Conservation (phyloP, 2,113 vertebrate genomes). For the Neotoma lepida region DNA sequence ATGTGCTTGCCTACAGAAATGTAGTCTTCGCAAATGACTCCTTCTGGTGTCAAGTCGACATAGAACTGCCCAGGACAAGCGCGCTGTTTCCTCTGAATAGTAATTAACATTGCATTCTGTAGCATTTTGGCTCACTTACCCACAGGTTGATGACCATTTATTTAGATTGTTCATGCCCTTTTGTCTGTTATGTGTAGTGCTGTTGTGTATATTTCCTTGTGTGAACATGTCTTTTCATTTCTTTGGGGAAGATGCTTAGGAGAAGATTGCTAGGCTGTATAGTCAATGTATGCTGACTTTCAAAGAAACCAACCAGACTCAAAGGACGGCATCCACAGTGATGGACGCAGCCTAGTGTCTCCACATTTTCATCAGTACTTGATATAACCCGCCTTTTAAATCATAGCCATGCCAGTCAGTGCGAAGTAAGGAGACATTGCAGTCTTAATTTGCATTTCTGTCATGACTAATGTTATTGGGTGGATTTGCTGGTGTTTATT, state of each 20-base stretch:
- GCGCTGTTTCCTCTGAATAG: neutral
- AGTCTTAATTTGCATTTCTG: constrained; percentile 35
- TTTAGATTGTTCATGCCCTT: neutral
- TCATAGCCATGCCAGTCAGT: constrained; percentile 25
- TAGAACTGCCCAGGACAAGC: neutral
- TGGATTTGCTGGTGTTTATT: constrained; percentile 27
- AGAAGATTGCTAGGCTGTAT: neutral
- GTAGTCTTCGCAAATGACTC: neutral
- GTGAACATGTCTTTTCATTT: constrained; percentile 23
- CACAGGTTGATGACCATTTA: neutral
- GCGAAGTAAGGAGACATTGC: neutral
- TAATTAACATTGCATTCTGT: neutral
- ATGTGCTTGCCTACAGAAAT: neutral
- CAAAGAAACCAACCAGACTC: constrained; percentile 13
- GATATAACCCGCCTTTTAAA: constrained; percentile 58
- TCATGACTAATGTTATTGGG: neutral
- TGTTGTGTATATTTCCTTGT: neutral
- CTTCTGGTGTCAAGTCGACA: neutral
- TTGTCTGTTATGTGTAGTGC: neutral
- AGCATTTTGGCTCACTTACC: neutral
- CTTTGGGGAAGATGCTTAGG: neutral
- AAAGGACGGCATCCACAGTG: neutral
- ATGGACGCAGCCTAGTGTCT: neutral
- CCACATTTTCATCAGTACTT: constrained; percentile 35
- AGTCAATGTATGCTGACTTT: constrained; percentile 6